Evolutionary conservation across 2,113 vertebrate genomes (phyloP).

Genomic region (Chionis minor): DNA sequence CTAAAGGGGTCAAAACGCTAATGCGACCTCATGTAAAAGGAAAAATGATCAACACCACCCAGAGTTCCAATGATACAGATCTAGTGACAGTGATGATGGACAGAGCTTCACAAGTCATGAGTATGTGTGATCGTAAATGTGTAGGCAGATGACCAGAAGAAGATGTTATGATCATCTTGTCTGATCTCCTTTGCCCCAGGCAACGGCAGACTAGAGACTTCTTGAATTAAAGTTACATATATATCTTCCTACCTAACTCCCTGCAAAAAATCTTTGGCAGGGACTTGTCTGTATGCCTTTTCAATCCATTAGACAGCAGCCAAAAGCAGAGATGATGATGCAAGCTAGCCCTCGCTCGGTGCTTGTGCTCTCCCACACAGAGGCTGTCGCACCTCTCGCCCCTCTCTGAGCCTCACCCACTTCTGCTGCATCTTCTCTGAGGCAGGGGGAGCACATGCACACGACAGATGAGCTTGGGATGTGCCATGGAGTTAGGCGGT

Average conservation of each 20-base stretch:
- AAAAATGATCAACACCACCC: neutral
- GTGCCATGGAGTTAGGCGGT: fast-evolving
- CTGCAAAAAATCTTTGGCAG: neutral
- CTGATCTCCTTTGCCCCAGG: neutral
- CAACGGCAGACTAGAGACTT: neutral
- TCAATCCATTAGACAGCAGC: neutral
- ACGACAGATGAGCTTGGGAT: neutral
- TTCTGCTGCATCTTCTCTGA: neutral
- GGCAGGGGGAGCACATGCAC: neutral
- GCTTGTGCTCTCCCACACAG: neutral
- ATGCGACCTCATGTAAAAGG: neutral
- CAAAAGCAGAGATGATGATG: neutral
- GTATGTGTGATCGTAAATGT: neutral
- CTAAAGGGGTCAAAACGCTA: neutral
- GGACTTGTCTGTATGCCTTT: neutral
- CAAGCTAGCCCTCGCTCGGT: fast-evolving
- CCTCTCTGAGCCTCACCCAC: neutral
- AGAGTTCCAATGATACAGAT: neutral
- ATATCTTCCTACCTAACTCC: neutral
- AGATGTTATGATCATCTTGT: neutral
- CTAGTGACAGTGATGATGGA: neutral
- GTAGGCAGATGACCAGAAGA: neutral
- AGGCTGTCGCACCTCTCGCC: neutral
- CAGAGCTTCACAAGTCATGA: neutral
- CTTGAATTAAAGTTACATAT: neutral